Conservation (phyloP, 2,113 vertebrate species). For the Triplophysa tibetana region DNA sequence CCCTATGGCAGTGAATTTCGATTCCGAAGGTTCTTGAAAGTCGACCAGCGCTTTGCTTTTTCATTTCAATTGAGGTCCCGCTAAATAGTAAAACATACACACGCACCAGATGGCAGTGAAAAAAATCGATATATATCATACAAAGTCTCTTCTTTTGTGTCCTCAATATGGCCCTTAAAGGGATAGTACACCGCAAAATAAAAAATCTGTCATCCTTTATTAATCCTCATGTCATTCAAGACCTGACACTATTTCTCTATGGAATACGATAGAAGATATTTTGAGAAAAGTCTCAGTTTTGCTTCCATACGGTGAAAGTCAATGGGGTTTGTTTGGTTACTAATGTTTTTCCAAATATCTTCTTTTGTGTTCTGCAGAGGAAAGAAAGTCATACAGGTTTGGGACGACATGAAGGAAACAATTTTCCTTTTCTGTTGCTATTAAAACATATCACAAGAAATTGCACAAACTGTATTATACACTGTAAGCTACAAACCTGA, state of each 20-base stretch:
- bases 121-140: background rate
- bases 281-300: too few species aligned
- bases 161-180: background rate
- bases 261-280: too few species aligned
- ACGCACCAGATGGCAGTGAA: background rate
- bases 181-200: background rate
- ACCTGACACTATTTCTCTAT: too few species aligned
- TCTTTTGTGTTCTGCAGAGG: too few species aligned
- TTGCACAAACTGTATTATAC: background rate
- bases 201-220: too few species aligned
- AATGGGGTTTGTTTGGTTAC: background rate
- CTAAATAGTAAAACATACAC: background rate
- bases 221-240: too few species aligned
- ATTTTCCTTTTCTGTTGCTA: too few species aligned
- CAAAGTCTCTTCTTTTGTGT: background rate
- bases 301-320: too few species aligned
- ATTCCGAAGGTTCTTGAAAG: background rate
- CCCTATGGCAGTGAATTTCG: conserved; percentile 4
- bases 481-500: conserved; percentile 3
- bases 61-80: background rate
- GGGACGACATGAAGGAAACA: too few species aligned
- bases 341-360: too few species aligned
- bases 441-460: conserved; percentile 12
- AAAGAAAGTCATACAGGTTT: too few species aligned
- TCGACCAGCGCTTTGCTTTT: background rate